Evolutionary conservation across 2,888 invertebrate species (phyloP).

Genomic region (Morinoia aosen): DNA sequence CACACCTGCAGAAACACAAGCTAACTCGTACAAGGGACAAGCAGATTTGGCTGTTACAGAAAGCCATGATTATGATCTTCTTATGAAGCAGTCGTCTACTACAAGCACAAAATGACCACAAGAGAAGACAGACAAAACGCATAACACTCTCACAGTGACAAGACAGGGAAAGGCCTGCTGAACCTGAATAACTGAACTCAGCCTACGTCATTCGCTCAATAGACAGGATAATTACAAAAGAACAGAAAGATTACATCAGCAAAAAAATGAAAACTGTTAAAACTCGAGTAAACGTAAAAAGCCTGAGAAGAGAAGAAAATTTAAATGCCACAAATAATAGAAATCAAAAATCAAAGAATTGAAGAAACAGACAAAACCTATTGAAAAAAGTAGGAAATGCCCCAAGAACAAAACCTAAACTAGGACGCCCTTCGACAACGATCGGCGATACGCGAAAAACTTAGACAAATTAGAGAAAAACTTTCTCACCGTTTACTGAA

Average conservation of each 20-base stretch:
- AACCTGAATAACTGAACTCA: neutral
- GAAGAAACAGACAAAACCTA: too few relatives aligned
- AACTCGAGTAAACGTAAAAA: too few relatives aligned
- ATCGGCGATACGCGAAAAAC: neutral
- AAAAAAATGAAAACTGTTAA: too few relatives aligned
- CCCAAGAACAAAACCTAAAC: too few relatives aligned
- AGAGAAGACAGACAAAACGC: neutral
- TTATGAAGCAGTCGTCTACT: neutral
- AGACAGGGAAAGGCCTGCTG: neutral
- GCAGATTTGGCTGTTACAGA: neutral
- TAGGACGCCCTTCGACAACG: too few relatives aligned
- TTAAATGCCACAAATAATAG: too few relatives aligned
- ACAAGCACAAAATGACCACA: neutral
- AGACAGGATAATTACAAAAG: neutral
- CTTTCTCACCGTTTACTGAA: neutral
- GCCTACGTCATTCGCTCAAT: neutral
- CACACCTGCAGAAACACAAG: neutral
- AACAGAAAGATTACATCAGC: too few relatives aligned
- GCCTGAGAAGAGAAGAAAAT: too few relatives aligned
- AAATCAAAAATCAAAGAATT: too few relatives aligned
- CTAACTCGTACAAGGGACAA: neutral
- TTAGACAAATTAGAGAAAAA: neutral
- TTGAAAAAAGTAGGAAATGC: too few relatives aligned
- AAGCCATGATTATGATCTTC: neutral
- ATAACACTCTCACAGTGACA: neutral